These are phyloP conservation scores for Fulica atra DNA, from an alignment of 2,113 vertebrate species.

Conservation along the genomic window DNA sequence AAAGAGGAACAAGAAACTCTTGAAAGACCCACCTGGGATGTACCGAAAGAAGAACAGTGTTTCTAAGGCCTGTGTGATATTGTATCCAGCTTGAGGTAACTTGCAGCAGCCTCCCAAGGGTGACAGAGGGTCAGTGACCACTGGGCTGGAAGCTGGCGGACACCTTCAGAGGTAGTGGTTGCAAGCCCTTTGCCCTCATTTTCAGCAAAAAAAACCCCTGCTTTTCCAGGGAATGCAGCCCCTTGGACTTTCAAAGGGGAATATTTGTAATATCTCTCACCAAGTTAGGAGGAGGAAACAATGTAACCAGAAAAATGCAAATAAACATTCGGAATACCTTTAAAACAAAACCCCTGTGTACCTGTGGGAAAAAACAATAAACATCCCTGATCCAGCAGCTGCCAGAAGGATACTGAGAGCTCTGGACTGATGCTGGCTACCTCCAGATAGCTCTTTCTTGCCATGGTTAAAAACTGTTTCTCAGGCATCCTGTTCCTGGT, in stretches of 20 bases:
- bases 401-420: background rate
- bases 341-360: background rate
- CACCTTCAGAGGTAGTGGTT: accelerated
- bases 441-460: background rate
- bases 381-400: background rate
- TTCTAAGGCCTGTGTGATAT: background rate
- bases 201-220: background rate
- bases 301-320: background rate
- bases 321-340: background rate
- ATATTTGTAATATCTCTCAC: background rate
- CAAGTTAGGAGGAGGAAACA: background rate
- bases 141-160: background rate
- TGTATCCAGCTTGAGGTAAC: too few species aligned
- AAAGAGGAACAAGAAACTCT: background rate
- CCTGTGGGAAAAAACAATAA: background rate
- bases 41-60: background rate
- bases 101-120: background rate
- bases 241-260: background rate
- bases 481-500: background rate
- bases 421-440: background rate
- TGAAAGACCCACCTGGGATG: background rate
- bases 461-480: background rate
- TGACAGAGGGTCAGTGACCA: background rate
- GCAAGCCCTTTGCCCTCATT: background rate
- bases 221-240: background rate